A percentile compares a stretch with the other conserved stretches of the same genome.
These are phyloP conservation scores for Phylloscopus trochiloides DNA, from an alignment of 2,113 vertebrate species.

Conservation along the genomic window DNA sequence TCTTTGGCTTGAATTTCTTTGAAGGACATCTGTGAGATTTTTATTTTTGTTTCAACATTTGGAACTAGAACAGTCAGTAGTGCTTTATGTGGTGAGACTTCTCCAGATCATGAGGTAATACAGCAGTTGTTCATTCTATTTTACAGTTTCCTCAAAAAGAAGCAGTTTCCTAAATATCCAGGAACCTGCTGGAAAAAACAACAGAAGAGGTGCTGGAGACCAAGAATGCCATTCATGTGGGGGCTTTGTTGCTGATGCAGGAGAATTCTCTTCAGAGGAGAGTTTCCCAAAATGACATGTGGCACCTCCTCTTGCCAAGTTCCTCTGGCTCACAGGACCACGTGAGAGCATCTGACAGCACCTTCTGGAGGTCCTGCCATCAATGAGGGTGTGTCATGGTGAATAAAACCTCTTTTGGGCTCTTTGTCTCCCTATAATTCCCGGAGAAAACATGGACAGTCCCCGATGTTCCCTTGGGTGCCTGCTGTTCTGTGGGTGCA, in stretches of 20 bases:
- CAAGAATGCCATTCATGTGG: not conserved
- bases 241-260: not conserved
- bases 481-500: not conserved
- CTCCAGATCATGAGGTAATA: not conserved
- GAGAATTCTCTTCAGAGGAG: not conserved
- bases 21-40: not conserved
- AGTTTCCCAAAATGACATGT: rapidly evolving
- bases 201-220: not conserved
- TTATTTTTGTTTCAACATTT: not conserved
- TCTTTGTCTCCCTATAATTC: not conserved
- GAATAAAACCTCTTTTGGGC: not conserved
- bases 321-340: not conserved
- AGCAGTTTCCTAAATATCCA: not conserved
- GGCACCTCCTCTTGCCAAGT: not conserved
- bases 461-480: not conserved
- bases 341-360: rapidly evolving
- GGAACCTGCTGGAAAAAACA: not conserved
- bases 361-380: not conserved
- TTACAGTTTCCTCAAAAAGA: not conserved
- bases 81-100: not conserved
- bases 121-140: not conserved
- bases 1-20: not conserved
- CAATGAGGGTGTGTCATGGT: rapidly evolving
- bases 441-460: not conserved
- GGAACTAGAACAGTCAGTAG: not conserved